Percentiles rank a stretch among this genome's conserved stretches.
Evolutionary conservation across 2,888 invertebrate species (phyloP).

Genomic region (Idaea dimidiata): DNA sequence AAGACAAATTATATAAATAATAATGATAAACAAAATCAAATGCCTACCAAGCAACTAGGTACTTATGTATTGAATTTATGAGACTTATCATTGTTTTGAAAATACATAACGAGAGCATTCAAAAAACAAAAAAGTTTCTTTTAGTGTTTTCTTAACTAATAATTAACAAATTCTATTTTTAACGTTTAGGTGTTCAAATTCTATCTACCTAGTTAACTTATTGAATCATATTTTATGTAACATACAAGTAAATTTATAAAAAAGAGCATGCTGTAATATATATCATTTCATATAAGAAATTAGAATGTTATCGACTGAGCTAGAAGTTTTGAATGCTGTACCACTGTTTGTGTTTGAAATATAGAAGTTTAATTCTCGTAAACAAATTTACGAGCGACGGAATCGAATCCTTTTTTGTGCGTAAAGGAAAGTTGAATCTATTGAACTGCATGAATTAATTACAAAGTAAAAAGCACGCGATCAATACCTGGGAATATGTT

Average conservation of each 20-base stretch:
- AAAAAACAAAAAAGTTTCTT: not conserved
- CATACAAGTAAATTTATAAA: constrained; percentile 24
- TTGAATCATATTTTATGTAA: constrained; percentile 72
- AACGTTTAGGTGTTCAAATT: constrained; percentile 72
- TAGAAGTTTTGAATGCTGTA: constrained; percentile 51
- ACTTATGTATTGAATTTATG: not conserved
- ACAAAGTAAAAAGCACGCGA: no score
- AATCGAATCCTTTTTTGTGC: not conserved
- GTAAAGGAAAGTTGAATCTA: not conserved
- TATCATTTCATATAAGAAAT: constrained; percentile 38
- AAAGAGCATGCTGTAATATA: constrained; percentile 59
- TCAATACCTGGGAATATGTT: no score
- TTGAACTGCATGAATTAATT: no score
- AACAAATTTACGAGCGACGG: not conserved
- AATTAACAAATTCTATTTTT: constrained; percentile 9
- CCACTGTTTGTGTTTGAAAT: constrained; percentile 33
- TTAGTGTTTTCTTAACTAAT: not conserved
- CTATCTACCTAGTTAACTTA: constrained; percentile 74
- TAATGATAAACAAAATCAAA: not conserved
- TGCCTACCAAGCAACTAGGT: not conserved
- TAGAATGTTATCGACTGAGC: constrained; percentile 70
- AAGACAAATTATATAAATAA: no score
- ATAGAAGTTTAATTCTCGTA: not conserved
- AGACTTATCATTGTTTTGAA: not conserved
- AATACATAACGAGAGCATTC: not conserved